Conservation (phyloP, 2,888 invertebrate species). For the Tethea ocularis region DNA sequence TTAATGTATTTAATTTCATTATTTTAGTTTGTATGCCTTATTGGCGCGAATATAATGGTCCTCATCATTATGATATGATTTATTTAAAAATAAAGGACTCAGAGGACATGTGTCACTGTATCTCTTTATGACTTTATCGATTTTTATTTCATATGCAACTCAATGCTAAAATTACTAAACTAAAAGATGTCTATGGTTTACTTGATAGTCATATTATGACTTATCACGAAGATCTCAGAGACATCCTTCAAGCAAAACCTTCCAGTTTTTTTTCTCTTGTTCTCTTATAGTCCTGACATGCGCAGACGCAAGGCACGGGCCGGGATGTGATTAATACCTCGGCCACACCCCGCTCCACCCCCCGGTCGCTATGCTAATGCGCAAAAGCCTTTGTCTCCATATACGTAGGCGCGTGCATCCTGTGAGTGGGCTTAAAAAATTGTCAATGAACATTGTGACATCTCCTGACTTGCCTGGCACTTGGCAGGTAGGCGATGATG, state of each 20-base stretch:
- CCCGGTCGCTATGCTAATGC: slow-evolving; percentile 61
- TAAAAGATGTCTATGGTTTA: no score
- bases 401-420: slow-evolving; percentile 73
- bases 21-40: no score
- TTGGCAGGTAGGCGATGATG: slow-evolving; percentile 41
- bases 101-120: no score
- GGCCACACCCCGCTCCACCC: slow-evolving; percentile 61
- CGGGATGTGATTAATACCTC: slow-evolving; percentile 63
- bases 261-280: not conserved
- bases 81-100: no score
- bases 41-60: no score
- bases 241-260: not conserved
- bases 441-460: slow-evolving; percentile 65
- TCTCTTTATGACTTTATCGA: no score
- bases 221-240: not conserved
- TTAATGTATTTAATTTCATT: no score
- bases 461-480: slow-evolving; percentile 15
- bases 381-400: slow-evolving; percentile 61
- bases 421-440: slow-evolving; percentile 65
- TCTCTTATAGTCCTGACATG: slow-evolving; percentile 18
- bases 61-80: no score
- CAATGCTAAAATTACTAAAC: no score
- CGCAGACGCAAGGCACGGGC: slow-evolving; percentile 58
- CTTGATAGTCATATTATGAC: not conserved
- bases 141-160: no score